A percentile compares a stretch with the other conserved stretches of the same genome.
Evolutionary conservation across 30 jellyfish, hydroid and myxozoan genomes (phyloP).

Genomic region (Chrysaora quinquecirrha): DNA sequence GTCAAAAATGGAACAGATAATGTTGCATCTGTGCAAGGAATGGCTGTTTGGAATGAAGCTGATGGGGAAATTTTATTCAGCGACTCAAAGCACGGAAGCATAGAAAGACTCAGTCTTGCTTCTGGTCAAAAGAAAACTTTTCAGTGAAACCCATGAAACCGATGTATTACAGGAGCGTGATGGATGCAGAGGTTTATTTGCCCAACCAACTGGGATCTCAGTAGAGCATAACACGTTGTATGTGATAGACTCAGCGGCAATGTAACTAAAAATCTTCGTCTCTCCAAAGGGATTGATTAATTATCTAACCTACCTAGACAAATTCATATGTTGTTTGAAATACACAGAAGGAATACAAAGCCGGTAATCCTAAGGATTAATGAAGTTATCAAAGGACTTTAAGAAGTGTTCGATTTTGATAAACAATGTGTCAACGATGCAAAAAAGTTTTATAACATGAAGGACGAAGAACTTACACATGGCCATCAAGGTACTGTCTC

Average conservation of each 20-base stretch:
- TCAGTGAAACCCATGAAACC: constrained; percentile 13
- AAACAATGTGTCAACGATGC: constrained; percentile 29
- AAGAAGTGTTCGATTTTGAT: constrained; percentile 21
- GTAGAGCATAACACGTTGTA: constrained; percentile 20
- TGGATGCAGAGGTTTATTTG: constrained; percentile 40
- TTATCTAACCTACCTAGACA: constrained; percentile 10
- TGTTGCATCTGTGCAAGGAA: constrained; percentile 45
- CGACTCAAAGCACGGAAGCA: constrained; percentile 41
- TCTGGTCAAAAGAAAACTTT: constrained; percentile 30
- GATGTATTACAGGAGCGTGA: constrained; percentile 37
- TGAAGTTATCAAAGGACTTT: constrained; percentile 21
- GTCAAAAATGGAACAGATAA: constrained; percentile 11
- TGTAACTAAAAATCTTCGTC: constrained; percentile 6
- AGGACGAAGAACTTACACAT: constrained; percentile 31
- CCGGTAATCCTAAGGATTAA: constrained; percentile 17
- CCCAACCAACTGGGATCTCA: constrained; percentile 55
- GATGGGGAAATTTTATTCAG: constrained; percentile 25
- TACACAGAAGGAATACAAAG: constrained; percentile 18
- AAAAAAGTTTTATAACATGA: constrained; percentile 19
- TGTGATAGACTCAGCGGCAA: constrained; percentile 35
- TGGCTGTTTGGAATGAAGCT: constrained; percentile 35
- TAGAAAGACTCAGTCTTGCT: constrained; percentile 11
- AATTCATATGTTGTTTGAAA: constrained; percentile 21
- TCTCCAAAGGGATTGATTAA: constrained; percentile 15
- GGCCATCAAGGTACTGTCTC: constrained; percentile 49